Percentiles rank a stretch among this genome's conserved stretches.
Conservation (phyloP, 53 echinoderm and acorn worm genomes). For the Stichopus horrens region DNA sequence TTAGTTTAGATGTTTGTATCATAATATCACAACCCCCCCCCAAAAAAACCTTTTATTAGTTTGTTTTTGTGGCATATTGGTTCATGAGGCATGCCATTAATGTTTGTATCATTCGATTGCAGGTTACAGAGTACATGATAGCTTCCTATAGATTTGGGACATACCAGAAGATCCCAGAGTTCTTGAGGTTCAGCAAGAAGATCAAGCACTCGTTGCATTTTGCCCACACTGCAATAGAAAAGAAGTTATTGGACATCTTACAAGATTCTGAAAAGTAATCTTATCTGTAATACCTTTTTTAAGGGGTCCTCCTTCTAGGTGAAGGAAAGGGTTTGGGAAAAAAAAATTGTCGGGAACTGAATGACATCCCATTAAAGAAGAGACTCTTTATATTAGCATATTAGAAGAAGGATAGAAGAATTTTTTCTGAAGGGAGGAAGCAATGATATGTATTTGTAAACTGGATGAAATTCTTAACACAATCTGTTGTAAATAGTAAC, state of each 20-base stretch:
- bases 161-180: slow-evolving; percentile 98
- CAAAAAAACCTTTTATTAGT: no score
- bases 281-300: not conserved
- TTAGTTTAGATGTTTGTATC: not conserved
- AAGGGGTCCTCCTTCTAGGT: no score
- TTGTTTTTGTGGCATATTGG: not conserved
- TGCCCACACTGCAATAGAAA: slow-evolving; percentile 73
- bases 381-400: no score
- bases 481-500: no score
- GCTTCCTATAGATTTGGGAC: slow-evolving; percentile 96
- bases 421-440: no score
- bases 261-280: slow-evolving; percentile 82
- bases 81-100: not conserved
- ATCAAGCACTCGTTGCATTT: slow-evolving; percentile 85
- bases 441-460: no score
- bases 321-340: no score
- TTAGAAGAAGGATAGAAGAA: no score
- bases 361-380: no score
- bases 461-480: no score
- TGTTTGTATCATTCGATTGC: not conserved
- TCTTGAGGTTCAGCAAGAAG: slow-evolving; percentile 75
- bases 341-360: no score
- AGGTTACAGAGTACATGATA: slow-evolving; percentile 98
- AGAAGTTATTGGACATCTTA: slow-evolving; percentile 83
- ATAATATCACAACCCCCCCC: not conserved